Conservation (phyloP, 37 sponge, comb jelly and placozoan species). For the Hexactinellida sp. region DNA sequence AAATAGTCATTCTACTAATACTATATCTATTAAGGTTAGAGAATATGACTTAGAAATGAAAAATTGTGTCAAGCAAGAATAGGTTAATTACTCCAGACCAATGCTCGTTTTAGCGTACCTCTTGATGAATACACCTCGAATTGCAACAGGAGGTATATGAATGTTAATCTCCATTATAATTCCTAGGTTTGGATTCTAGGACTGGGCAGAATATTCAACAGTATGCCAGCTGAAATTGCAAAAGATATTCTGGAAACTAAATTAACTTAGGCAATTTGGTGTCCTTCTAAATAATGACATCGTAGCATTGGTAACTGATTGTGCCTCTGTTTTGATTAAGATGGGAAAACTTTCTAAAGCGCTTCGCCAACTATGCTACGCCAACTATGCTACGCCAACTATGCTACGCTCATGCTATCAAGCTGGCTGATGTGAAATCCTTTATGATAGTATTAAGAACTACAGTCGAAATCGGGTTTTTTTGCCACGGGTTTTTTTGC, state of each 20-base stretch:
- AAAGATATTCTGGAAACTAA: neutral
- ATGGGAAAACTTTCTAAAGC: conserved; percentile 11
- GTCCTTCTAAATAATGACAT: neutral
- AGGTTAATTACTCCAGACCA: neutral
- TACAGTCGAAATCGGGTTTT: no score
- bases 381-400: neutral
- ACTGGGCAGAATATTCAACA: conserved; percentile 7
- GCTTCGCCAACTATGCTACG: neutral
- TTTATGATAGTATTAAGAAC: neutral
- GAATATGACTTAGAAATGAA: neutral
- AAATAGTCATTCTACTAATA: conserved; percentile 1
- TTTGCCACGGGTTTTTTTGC: no score
- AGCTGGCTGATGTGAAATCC: neutral
- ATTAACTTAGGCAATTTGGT: neutral
- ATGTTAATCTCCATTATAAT: neutral
- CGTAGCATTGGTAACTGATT: conserved; percentile 8
- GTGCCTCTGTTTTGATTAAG: conserved; percentile 3
- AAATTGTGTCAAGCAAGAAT: neutral
- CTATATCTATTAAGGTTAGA: neutral
- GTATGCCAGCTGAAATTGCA: neutral
- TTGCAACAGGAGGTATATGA: neutral
- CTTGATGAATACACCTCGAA: conserved; percentile 15
- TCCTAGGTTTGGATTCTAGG: neutral
- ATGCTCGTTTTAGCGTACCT: neutral
- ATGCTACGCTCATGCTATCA: conserved; percentile 3